phyloP scores from a whole-genome alignment of 2,113 vertebrate species.

The Tragelaphus imberbis region DNA sequence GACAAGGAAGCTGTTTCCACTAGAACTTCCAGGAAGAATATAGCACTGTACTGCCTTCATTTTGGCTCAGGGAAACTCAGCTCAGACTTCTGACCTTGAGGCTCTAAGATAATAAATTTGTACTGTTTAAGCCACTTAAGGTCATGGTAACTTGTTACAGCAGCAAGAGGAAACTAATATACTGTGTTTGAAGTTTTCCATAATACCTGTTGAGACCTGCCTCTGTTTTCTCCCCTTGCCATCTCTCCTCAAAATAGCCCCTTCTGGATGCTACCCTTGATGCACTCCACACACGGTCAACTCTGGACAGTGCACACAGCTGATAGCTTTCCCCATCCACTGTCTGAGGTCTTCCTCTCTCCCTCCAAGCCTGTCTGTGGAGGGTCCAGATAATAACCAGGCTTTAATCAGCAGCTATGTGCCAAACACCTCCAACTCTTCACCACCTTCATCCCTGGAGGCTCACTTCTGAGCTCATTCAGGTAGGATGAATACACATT shows the following conservation, averaged over 20 bases:
- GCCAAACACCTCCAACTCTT: neutral
- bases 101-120: neutral
- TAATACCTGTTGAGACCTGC: neutral
- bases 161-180: neutral
- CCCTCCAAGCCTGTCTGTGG: neutral
- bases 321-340: neutral
- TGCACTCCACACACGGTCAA: neutral
- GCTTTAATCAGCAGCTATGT: neutral
- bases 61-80: neutral
- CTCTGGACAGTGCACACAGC: neutral
- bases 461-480: neutral
- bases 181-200: neutral
- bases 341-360: neutral
- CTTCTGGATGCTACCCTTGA: neutral
- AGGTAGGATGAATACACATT: neutral
- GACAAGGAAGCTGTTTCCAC: neutral
- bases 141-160: neutral
- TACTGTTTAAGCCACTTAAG: neutral
- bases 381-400: neutral
- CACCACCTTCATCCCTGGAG: neutral
- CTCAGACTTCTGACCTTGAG: neutral
- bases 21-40: neutral
- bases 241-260: neutral
- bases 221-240: neutral
- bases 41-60: neutral